A percentile compares a stretch with the other conserved stretches of the same genome.
phyloP scores from a whole-genome alignment of 2,888 invertebrate species.

The Scaptodrosophila latifasciaeformis region DNA sequence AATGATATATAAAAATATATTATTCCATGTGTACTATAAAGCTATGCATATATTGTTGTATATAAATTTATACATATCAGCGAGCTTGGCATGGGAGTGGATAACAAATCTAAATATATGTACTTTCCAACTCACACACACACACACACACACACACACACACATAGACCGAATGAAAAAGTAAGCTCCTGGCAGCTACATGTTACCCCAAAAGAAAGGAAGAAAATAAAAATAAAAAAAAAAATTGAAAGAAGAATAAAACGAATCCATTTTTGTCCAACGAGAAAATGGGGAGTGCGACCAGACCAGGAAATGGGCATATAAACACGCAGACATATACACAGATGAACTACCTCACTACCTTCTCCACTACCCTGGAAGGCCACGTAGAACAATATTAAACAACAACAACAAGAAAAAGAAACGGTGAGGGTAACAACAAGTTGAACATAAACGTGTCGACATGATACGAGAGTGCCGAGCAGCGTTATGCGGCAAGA shows the following conservation, averaged over 20 bases:
- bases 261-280: conserved; percentile 13
- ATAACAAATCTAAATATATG: conserved; percentile 68
- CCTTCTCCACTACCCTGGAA: no score
- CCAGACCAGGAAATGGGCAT: no score
- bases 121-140: conserved; percentile 40
- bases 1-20: no score
- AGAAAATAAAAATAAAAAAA: neutral
- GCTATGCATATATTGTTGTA: neutral
- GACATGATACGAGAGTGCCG: conserved; percentile 17
- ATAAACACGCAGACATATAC: neutral
- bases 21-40: neutral
- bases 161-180: conserved; percentile 16
- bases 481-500: conserved; percentile 1
- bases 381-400: conserved; percentile 26
- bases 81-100: no score
- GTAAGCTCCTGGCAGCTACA: conserved; percentile 14
- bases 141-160: conserved; percentile 18
- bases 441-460: conserved; percentile 20
- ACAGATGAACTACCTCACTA: no score
- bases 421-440: no score
- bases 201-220: conserved; percentile 26
- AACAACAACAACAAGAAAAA: conserved; percentile 3
- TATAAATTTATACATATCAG: conserved; percentile 25
- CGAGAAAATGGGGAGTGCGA: neutral
- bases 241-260: neutral